Percentiles rank a stretch among this genome's conserved stretches.
These are phyloP conservation scores for Myiotriccus ornatus DNA, from an alignment of 2,797 vertebrate species.

Conservation along the genomic window DNA sequence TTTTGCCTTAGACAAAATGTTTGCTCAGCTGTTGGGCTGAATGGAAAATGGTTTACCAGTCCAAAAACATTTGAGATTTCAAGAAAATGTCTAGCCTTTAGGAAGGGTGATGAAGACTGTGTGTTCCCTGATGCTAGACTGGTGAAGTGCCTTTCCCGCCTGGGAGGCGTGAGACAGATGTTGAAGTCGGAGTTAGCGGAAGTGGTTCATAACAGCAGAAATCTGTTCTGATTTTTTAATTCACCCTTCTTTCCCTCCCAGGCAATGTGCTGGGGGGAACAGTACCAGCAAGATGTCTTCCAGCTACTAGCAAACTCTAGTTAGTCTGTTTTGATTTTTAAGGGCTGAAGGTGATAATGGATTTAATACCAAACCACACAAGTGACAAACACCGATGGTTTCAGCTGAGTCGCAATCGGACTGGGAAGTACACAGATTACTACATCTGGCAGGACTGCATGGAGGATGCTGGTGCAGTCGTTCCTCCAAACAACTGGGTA, in stretches of 20 bases:
- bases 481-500: constrained; percentile 95
- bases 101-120: neutral
- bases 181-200: neutral
- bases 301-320: neutral
- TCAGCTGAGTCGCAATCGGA: constrained; percentile 83
- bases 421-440: constrained; percentile 87
- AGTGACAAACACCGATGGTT: constrained; percentile 95
- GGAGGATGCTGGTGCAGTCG: neutral
- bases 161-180: neutral
- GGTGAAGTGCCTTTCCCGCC: neutral
- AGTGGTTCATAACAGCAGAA: neutral
- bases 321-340: neutral
- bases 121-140: neutral
- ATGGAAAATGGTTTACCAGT: neutral
- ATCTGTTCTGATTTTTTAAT: neutral
- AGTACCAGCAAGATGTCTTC: neutral
- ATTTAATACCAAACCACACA: constrained; percentile 97
- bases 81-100: neutral
- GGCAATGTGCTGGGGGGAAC: neutral
- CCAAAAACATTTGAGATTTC: neutral
- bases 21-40: neutral
- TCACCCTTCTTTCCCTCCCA: neutral
- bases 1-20: neutral
- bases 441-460: constrained; percentile 91
- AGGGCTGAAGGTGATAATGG: constrained; percentile 94